Conservation (phyloP, 2,797 vertebrate species). For the Podarcis siculus region DNA sequence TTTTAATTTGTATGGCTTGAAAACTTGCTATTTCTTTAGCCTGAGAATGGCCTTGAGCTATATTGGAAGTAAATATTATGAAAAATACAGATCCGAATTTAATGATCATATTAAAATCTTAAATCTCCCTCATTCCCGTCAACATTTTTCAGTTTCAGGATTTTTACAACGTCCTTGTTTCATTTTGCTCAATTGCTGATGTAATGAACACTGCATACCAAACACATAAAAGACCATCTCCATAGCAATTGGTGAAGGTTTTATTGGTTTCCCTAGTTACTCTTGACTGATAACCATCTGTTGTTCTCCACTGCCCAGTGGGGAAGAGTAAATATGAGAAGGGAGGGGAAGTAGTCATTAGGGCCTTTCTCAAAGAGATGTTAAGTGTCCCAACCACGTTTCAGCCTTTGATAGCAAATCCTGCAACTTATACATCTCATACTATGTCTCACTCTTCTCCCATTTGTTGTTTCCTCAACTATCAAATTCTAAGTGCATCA, state of each 20-base stretch:
- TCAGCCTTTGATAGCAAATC: neutral
- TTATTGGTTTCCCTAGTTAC: conserved; percentile 81
- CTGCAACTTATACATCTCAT: neutral
- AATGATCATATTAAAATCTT: conserved; percentile 16
- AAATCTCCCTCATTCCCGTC: conserved; percentile 12
- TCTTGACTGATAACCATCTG: conserved; percentile 80
- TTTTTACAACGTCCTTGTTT: conserved; percentile 51
- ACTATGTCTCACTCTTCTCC: neutral
- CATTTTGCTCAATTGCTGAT: conserved; percentile 70
- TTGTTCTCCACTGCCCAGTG: conserved; percentile 69
- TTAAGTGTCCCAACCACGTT: neutral
- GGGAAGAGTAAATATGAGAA: conserved; percentile 51
- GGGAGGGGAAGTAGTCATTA: conserved; percentile 62
- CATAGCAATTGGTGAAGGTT: conserved; percentile 81
- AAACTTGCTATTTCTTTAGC: neutral
- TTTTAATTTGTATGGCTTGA: neutral
- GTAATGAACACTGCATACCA: conserved; percentile 77
- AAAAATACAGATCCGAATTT: neutral
- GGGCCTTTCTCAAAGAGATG: neutral
- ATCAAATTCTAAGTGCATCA: neutral
- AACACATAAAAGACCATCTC: conserved; percentile 80
- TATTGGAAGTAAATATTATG: conserved; percentile 21
- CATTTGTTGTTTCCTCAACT: neutral
- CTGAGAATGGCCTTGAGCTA: neutral
- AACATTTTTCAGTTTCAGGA: conserved; percentile 29